Base-by-base conservation (phyloP, 2,888 invertebrate genomes). In the Acanthoscelides obtectus region DNA sequence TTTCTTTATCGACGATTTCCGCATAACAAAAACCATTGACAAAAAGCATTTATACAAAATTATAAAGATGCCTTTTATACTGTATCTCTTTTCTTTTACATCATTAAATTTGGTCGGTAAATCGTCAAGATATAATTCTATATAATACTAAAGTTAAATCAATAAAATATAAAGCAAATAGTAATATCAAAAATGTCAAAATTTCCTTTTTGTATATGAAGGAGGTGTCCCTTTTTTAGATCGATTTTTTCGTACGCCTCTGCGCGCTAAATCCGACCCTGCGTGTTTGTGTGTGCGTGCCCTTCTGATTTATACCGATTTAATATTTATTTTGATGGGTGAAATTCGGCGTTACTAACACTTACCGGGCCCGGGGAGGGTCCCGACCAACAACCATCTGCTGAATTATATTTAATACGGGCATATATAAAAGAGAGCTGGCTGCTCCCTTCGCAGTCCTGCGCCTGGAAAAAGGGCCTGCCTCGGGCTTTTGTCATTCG, bases 261-360 rank as follows among this genome's bases (percentile, higher is more conserved):
- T 70, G 45, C 20, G 64, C 8, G 20, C 45, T 71, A 19, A 64
- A 22, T 77, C 75, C 75, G 76, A 72, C 76, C 17, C 70, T 64
- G 69, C 22, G 45, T 68, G 27, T 68, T 22, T 66, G 72, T 69
- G 65, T 71, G 70, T 76, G 80, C 76, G 77, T 76, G 79, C 82
- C 81, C 79, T 78, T 80, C 79, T 85, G 85, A 86, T 86, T 86
- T 86, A 86, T 86, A 84, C 83, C 83, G 84, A 86, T 86, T 86
- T 86, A 85, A 86, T 86, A 86, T 86, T 86, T 86, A 86, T 86
- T 86, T 86, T 86, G 86, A 86, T 85, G 85, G 86, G 85, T 86
- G 84, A 85, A 86, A 86, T 85, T 85, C 85, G 81, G 85, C 86
- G 85, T 85, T 83, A 85, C 86, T 84, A 86, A 85, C 84, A 83